phyloP scores from a whole-genome alignment of 2,888 invertebrate genomes.

The Tetragonula carbonaria region DNA sequence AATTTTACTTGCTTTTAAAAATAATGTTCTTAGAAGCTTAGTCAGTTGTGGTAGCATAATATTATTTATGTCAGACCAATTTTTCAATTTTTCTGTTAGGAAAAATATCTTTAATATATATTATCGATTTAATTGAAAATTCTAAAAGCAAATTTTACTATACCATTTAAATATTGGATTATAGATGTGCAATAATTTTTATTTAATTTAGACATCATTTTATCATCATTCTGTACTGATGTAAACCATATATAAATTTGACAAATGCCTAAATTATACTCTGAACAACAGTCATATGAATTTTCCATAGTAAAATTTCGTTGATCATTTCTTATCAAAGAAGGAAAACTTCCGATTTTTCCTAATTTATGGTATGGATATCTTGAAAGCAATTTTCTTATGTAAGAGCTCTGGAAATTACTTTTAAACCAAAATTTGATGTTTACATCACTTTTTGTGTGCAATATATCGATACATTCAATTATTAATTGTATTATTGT shows the following conservation, averaged over 20 bases:
- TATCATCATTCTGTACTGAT: constrained; percentile 85
- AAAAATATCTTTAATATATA: neutral
- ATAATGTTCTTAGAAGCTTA: constrained; percentile 75
- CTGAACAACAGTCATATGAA: constrained; percentile 83
- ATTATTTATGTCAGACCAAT: constrained; percentile 70
- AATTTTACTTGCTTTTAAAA: constrained; percentile 75
- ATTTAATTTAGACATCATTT: constrained; percentile 82
- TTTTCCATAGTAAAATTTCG: constrained; percentile 83
- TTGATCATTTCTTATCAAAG: constrained; percentile 74
- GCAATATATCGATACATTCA: constrained; percentile 82
- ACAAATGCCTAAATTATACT: constrained; percentile 86
- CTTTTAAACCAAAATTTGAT: constrained; percentile 84
- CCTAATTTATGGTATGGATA: constrained; percentile 87
- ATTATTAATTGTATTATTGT: constrained; percentile 88
- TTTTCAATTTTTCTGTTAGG: constrained; percentile 73
- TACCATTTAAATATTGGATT: constrained; percentile 85
- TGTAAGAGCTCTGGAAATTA: constrained; percentile 85
- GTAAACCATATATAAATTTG: constrained; percentile 81
- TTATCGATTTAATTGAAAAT: constrained; percentile 29
- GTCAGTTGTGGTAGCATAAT: constrained; percentile 68
- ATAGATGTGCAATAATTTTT: constrained; percentile 82
- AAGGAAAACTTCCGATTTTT: constrained; percentile 2
- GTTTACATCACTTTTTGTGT: constrained; percentile 54
- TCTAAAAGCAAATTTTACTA: neutral
- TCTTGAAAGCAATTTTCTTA: constrained; percentile 85